Evolutionary conservation across 2,113 vertebrate species (phyloP), one percentile per base, ranked within the genome.

Genomic region (Pomatorhinus ruficollis): DNA sequence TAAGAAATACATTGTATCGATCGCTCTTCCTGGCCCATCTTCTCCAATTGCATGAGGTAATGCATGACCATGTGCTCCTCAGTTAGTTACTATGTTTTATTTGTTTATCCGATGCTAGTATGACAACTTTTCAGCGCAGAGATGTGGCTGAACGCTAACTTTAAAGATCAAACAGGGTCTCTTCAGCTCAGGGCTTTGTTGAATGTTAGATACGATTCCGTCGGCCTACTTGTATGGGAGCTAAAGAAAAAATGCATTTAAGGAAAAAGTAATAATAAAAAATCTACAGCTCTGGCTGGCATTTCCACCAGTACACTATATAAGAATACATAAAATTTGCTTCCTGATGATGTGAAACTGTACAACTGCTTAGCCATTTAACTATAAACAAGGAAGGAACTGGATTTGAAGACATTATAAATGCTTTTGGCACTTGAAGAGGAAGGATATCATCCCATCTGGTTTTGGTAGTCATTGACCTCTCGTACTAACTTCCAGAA

Each of bases 371-470:
- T 79, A 52, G 72, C 45, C n/a, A 45, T 90, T 86, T 91, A 59
- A 86, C 63, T 42, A 23, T 53, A 80, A 92, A 76, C 44, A 87
- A 89, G 64, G 92, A 91, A 94, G 78, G 16, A 18, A 84, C 52
- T 69, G 28, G 35, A 33, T 70, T 53, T 87, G 65, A 71, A 83
- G 87, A 72, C 30, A 47, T 81, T 83, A 22, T 63, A 72, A 53
- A 89, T 69, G 54, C 3, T 65, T 91, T 75, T 89, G 92, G 76
- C 65, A 22, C 33, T 81, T 92, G 24, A 59, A 77, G 40, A 74
- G 76, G 74, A 89, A 93, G 83, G 72, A 87, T 96, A 60, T 93
- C 75, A 66, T 85, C 59, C 60, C n/a, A 59, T 77, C 61, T 81
- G 63, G 11, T 71, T 97, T 77, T 90, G 93, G 66, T 79, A 91